Base-by-base conservation (phyloP, 2,113 vertebrate genomes). In the Chaetodon trifascialis region DNA sequence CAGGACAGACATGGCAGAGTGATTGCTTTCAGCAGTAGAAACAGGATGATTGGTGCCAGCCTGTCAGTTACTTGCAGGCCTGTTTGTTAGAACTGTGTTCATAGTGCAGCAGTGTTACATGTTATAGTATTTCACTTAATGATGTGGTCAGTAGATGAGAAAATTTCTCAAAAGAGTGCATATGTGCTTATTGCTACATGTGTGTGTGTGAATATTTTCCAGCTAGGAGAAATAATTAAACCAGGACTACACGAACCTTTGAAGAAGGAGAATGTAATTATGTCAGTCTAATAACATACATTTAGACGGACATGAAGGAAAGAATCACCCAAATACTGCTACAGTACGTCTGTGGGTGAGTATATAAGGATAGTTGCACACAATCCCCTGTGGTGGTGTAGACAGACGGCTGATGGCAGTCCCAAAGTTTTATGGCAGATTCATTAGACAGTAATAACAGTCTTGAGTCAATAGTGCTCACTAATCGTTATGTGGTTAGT, bases 401-500 rank as follows among this genome's bases (percentile, higher is more conserved):
- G 7, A 47, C 30, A 74, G 44, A 55, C 52, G 66, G 78, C 54
- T 34, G 78, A 25, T 21, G 8, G 51, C 63, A 23, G 63, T 44
- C 51, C 44, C 40, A 56, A 16, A 55, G 62, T 15, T 70, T 73
- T 76, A 51, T 70, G 46, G 44, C 52, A 51, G 55, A 73, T 80
- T 82, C 4, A 87, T 90, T 75, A 54, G 54, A 7, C 14, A n/a
- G 82, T 56, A 71, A 83, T 73, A 52, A 63, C 46, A 63, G 76
- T 34, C 7, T 34, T 38, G 42, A 68, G 51, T 67, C 69, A 79
- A 23, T 16, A n/a, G 11, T 56, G n/a, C n/a, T 52, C 44, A 40
- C 14, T 40, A 34, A 60, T 44, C 23, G 62, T 21, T 5, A 2
- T 30, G 49, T 69, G 56, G 40, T 40, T 11, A 36, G 21, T 51